phyloP scores from a whole-genome alignment of 1,140 invertebrate genomes.

The Bacillus rossius region DNA sequence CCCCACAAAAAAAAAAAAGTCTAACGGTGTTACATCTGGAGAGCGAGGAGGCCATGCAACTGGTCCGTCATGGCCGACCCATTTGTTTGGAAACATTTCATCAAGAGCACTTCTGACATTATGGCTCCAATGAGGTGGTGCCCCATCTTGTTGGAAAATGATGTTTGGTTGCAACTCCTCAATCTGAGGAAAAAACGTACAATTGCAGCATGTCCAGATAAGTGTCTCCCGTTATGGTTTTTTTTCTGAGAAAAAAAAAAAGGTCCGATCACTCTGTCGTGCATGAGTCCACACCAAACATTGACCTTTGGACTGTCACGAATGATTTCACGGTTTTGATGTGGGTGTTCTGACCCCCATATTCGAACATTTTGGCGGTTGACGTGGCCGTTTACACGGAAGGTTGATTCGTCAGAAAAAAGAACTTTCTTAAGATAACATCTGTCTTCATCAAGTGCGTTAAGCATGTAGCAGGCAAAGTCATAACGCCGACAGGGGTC shows the following conservation, averaged over 20 bases:
- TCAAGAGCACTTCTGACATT: constrained; percentile 32
- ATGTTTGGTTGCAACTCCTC: not conserved
- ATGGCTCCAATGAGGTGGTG: constrained; percentile 34
- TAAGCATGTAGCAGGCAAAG: no score
- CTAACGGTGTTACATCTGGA: constrained; percentile 37
- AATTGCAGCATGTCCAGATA: not conserved
- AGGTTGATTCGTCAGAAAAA: not conserved
- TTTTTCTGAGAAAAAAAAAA: not conserved
- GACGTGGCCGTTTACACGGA: not conserved
- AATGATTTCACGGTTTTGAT: not conserved
- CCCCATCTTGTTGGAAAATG: constrained; percentile 40
- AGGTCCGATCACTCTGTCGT: not conserved
- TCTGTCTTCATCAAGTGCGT: no score
- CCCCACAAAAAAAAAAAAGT: constrained; percentile 42
- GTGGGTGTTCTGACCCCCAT: constrained; percentile 1
- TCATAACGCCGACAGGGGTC: no score
- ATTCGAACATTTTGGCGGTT: not conserved
- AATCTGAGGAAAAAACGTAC: not conserved
- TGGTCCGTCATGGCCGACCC: constrained; percentile 38
- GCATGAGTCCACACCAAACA: not conserved
- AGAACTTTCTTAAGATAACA: no score
- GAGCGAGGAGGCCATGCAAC: constrained; percentile 40
- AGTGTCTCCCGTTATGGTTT: no score
- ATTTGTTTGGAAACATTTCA: constrained; percentile 33
- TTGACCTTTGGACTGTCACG: not conserved